Evolutionary conservation across 2,888 invertebrate genomes (phyloP), one percentile per base, ranked within the genome.

Genomic region (Hesperia comma): DNA sequence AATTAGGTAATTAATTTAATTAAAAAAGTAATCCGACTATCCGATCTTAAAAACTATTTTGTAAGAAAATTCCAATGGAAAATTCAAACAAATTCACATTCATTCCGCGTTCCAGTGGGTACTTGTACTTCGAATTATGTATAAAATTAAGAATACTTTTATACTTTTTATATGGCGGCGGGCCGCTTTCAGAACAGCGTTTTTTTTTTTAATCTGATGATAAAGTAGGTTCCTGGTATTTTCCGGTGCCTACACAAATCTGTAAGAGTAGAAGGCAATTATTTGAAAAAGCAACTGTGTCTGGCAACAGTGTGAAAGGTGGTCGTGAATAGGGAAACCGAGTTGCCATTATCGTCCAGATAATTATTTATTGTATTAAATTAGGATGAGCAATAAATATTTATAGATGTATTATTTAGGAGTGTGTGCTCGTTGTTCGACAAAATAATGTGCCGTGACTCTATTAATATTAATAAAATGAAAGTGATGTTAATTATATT

Each of bases 381-480:
- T 46, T 46, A 46, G 43, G 7, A 8, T 46, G 43, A 46, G 43
- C n/a, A n/a, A 43, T 32, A 19, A 37, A 55, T 41, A 62, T 26
- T n/a, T 43, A 55, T 55, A 51, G 33, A 41, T 26, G 41, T 17
- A 49, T 63, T 51, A 63, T 37, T 15, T 19, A 57, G 41, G 56
- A 57, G 57, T 57, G 41, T 51, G 49, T 51, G 57, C 57, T 51
- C 64, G 58, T 51, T 58, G 53, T 64, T 53, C 57, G 41, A 58
- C 64, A 64, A 64, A 64, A 64, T 64, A 58, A 58, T 64, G 64
- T 64, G 64, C 64, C 64, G 64, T 64, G 58, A 63, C 63, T 56
- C 51, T 14, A 64, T 17, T 41, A 41, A 17, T 58, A 43, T 43
- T 61, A 53, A 64, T 14, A 21, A 57, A 58, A 58, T 56, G 14